Percentiles rank a stretch among this genome's conserved stretches.
These are phyloP conservation scores for Drosophila greeni DNA, from an alignment of 2,888 invertebrate genomes.

Conservation along the genomic window DNA sequence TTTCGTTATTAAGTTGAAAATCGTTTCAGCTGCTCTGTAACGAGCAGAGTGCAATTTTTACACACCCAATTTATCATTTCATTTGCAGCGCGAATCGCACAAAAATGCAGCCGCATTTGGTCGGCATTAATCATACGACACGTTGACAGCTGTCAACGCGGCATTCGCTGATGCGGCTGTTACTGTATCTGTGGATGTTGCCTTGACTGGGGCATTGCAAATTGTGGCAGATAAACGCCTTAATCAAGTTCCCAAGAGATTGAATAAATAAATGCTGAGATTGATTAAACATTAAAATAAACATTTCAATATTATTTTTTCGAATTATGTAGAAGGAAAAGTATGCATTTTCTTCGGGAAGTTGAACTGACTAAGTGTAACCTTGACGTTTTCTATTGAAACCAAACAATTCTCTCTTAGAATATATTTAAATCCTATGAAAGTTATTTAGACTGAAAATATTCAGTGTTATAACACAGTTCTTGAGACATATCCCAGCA, in stretches of 20 bases:
- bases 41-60: constrained; percentile 40
- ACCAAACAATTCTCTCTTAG: not conserved
- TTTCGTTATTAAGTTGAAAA: constrained; percentile 45
- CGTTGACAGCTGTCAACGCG: constrained; percentile 72
- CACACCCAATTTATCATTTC: constrained; percentile 63
- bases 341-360: no score
- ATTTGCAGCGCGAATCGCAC: constrained; percentile 48
- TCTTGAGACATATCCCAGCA: not conserved
- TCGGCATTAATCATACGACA: constrained; percentile 75
- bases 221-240: constrained; percentile 1
- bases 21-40: constrained; percentile 26
- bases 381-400: no score
- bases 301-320: not conserved
- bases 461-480: not conserved
- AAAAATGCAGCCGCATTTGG: constrained; percentile 63
- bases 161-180: constrained; percentile 42
- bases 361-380: no score
- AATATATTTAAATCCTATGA: not conserved
- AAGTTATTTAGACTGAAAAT: not conserved
- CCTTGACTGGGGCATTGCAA: constrained; percentile 17
- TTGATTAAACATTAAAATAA: not conserved
- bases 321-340: no score
- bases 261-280: not conserved
- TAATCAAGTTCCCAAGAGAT: constrained; percentile 28
- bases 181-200: constrained; percentile 16